Conservation (phyloP, 2,888 invertebrate species). For the Erpobdella octoculata region DNA sequence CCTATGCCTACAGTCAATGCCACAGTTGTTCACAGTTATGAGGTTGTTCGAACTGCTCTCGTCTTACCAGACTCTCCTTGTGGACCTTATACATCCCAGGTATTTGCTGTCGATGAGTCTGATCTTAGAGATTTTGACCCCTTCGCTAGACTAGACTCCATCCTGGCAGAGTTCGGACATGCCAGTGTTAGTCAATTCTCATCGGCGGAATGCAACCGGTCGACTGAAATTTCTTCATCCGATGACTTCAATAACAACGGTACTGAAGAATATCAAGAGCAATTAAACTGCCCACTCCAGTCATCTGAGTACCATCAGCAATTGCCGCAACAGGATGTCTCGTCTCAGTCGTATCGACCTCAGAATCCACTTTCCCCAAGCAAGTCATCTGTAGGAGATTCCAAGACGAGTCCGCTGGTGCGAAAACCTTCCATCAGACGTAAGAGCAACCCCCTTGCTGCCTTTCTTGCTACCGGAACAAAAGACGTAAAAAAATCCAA, state of each 20-base stretch:
- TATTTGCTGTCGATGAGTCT: neutral
- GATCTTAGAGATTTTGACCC: conserved; percentile 19
- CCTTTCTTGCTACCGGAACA: neutral
- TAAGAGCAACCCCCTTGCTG: conserved; percentile 2
- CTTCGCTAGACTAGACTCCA: neutral
- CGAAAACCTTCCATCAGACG: conserved; percentile 11
- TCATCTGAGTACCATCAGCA: too few species aligned
- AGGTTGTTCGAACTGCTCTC: conserved; percentile 1
- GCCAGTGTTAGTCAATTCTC: neutral
- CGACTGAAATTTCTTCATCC: neutral
- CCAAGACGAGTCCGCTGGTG: neutral
- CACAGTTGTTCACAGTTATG: conserved; percentile 16
- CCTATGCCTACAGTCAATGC: conserved; percentile 10
- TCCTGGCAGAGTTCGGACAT: neutral
- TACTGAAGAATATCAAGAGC: too few species aligned
- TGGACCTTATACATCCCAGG: conserved; percentile 11
- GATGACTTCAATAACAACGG: neutral
- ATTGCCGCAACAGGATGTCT: neutral
- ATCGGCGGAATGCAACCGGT: neutral
- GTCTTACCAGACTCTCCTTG: neutral
- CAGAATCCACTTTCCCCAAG: conserved; percentile 10
- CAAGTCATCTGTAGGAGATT: neutral
- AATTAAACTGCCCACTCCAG: too few species aligned
- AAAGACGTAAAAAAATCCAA: conserved; percentile 5
- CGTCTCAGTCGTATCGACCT: neutral